phyloP scores from a whole-genome alignment of 2,888 invertebrate species.

The Cecidostiba fungosa region DNA sequence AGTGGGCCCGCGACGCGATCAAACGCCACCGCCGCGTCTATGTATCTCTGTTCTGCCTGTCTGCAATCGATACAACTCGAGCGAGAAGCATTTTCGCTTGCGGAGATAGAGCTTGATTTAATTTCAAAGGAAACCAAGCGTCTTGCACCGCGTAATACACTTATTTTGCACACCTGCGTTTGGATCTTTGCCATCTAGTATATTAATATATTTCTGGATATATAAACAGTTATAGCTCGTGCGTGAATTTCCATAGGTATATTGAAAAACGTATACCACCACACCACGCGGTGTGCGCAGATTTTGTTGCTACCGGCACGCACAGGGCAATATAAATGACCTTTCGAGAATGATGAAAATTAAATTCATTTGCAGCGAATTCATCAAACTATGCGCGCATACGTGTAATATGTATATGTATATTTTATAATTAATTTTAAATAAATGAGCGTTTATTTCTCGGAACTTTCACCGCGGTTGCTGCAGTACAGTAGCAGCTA shows the following conservation, averaged over 20 bases:
- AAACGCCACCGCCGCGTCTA: neutral
- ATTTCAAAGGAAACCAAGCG: neutral
- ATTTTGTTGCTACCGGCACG: conserved; percentile 15
- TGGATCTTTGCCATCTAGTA: neutral
- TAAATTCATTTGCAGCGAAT: conserved; percentile 39
- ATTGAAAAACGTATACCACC: no score
- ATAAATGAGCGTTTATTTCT: conserved; percentile 16
- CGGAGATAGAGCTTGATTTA: neutral
- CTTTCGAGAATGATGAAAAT: conserved; percentile 32
- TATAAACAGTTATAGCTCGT: neutral
- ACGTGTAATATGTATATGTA: neutral
- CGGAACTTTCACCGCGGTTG: conserved; percentile 38
- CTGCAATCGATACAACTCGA: neutral
- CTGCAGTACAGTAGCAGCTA: neutral
- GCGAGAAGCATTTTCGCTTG: neutral
- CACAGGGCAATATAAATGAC: neutral
- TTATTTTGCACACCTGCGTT: neutral
- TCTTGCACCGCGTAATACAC: neutral
- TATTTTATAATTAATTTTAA: conserved; percentile 58
- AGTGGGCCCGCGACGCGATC: conserved; percentile 17
- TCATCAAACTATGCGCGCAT: neutral
- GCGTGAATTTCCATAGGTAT: neutral
- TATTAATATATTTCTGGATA: no score
- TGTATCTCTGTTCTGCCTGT: neutral
- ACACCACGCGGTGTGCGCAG: neutral